Evolutionary conservation across 2,113 vertebrate species (phyloP), one percentile per base, ranked within the genome.

Genomic region (Phrynosoma platyrhinos): DNA sequence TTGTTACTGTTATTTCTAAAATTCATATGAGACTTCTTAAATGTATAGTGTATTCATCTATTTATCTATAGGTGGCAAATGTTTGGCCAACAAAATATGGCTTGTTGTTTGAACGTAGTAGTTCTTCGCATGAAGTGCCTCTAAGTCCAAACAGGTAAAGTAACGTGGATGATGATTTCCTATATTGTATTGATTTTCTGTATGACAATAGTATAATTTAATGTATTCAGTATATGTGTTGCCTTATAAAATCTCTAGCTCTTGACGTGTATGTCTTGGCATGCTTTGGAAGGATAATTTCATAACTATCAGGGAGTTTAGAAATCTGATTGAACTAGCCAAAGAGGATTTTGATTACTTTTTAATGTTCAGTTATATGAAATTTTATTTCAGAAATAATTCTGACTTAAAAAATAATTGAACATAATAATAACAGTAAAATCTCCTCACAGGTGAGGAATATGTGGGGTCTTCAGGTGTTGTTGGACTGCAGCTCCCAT

Each of bases 31-130:
- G 13, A 62, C 14, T 2, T 16, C 12, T 62, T 62, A 62, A 62
- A 62, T 18, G 14, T 18, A 71, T 10, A n/a, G 1, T 66, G 0
- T 6, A 66, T 27, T n/a, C 25, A 32, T 53, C 0, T 30, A 0
- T 72, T 52, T 79, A 74, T 58, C 90, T 78, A 13, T 47, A 99
- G 98, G 99, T 99, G 4, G 98, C 98, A 42, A 97, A 97, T 25
- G 97, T 98, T 53, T 99, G 98, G 98, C 96, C 98, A 58, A 99
- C 98, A 52, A 98, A 98, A 82, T 99, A 98, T 79, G 99, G 99
- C 83, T 95, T 99, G 92, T 93, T 99, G 64, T 97, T 99, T 74
- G 98, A 99, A 91, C 97, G 98, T 87, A 98, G 97, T 95, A 98
- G 96, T 93, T 96, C 97, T 74, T 94, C 95, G 0, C 96, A 97